Percentiles rank a stretch among this genome's conserved stretches.
Evolutionary conservation across 2,797 vertebrate species (phyloP).

Genomic region (Vipera latastei): DNA sequence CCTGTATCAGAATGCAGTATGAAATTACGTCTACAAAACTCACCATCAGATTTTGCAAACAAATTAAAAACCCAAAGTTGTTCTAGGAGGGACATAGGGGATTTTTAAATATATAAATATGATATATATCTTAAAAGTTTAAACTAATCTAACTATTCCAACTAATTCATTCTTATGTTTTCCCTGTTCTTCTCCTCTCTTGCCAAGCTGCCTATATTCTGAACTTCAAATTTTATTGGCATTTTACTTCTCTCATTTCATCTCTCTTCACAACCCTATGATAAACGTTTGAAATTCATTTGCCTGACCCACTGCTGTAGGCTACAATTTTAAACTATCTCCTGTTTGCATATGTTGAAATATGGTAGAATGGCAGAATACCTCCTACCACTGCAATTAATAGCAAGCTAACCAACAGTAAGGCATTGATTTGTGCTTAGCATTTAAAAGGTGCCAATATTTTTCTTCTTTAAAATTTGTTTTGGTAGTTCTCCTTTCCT

Average conservation of each 20-base stretch:
- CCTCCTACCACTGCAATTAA: background rate
- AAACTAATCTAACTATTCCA: background rate
- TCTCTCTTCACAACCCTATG: background rate
- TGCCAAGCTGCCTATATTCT: background rate
- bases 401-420: background rate
- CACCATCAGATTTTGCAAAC: background rate
- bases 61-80: background rate
- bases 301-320: background rate
- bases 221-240: background rate
- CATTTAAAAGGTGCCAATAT: background rate
- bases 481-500: background rate
- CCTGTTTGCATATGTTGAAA: background rate
- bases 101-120: background rate
- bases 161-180: background rate
- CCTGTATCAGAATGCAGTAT: background rate
- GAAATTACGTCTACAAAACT: background rate
- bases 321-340: background rate
- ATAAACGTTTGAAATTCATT: background rate
- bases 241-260: background rate
- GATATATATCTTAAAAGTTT: background rate
- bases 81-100: background rate
- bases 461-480: background rate
- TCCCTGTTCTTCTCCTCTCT: background rate
- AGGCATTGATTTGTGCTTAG: background rate
- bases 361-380: background rate